Evolutionary conservation across 2,888 invertebrate genomes (phyloP), one percentile per base, ranked within the genome.

Genomic region (Oligia strigilis): DNA sequence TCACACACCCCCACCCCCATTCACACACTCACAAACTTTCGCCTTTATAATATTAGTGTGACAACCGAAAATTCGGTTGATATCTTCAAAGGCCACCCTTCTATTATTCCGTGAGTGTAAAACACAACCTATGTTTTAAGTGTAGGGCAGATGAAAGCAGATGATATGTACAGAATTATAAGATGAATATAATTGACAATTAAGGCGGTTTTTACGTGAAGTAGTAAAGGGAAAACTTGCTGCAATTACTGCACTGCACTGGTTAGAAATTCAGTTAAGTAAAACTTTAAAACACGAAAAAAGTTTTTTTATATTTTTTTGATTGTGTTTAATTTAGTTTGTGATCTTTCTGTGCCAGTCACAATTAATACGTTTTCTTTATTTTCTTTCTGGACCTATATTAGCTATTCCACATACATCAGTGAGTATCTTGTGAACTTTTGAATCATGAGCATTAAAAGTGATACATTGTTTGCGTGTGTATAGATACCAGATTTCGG

Each of bases 51-150:
- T 29, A 29, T 29, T 29, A 29, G 1, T 1, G 29, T 29, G 29
- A 29, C 52, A 52, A 2, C 17, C 43, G 17, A 80, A 80, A 73
- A 85, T 81, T 71, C 65, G 29, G 62, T 66, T 55, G 29, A 71
- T 73, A 72, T 62, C 73, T 29, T 65, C 43, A 29, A 80, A 80
- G 52, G 80, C 43, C 40, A 69, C 40, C 14, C 36, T 17, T 29
- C 6, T 77, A 43, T 82, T 75, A 69, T 69, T 60, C 0, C 19
- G 19, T 29, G n/a, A 14, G 11, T 23, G n/a, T 58, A n/a, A 60
- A 66, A 76, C 36, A n/a, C 29, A n/a, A 66, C 19, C 36, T n/a
- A 71, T 23, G 60, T 60, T 58, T 52, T 14, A n/a, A n/a, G n/a
- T n/a, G n/a, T n/a, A n/a, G n/a, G n/a, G n/a, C n/a, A n/a, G n/a